Evolutionary conservation across 2,888 invertebrate species (phyloP), one percentile per base, ranked within the genome.

Genomic region (Lamellibrachia columna): DNA sequence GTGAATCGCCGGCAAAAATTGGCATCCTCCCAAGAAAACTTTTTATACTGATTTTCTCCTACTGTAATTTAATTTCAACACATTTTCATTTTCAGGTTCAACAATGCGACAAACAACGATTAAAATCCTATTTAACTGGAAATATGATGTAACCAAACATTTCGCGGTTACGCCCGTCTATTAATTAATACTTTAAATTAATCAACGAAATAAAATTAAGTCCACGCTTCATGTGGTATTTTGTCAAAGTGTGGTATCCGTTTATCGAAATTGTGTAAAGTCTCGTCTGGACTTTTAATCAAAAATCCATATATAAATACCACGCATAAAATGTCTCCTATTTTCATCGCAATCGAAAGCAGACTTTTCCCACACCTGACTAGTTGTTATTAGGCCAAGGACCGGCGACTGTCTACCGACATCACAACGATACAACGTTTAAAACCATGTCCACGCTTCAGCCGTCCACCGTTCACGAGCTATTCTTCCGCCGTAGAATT

Each of bases 41-140:
- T 15, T 22, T 60, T 15, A 58, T 15, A 58, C 15, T 11, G 8
- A 3, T 75, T 75, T 75, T 75, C 75, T 75, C 75, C 75, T 75
- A 75, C 75, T 75, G 15, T 75, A 75, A 75, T 75, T 75, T 75
- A 75, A 75, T 75, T 75, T 75, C 75, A 75, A 75, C 75, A 75
- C 75, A 15, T 75, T 75, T 75, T 1, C 2, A 75, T 75, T 75
- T 75, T 75, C 75, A 75, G 75, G 15, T n/a, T 75, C n/a, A 75
- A 75, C 75, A 75, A 75, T 75, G 22, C 75, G 15, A 15, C 15
- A 75, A 75, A 75, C 75, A 75, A n/a, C 75, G 75, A 75, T 75
- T 75, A 75, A 75, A 75, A 75, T 75, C 75, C 75, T 75, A 75
- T 75, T 75, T 75, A 75, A 15, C 75, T 75, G 75, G 75, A 75